Percentiles rank a stretch among this genome's conserved stretches.
phyloP scores from a whole-genome alignment of 1,140 invertebrate species.

The Cyclargus thomasi region DNA sequence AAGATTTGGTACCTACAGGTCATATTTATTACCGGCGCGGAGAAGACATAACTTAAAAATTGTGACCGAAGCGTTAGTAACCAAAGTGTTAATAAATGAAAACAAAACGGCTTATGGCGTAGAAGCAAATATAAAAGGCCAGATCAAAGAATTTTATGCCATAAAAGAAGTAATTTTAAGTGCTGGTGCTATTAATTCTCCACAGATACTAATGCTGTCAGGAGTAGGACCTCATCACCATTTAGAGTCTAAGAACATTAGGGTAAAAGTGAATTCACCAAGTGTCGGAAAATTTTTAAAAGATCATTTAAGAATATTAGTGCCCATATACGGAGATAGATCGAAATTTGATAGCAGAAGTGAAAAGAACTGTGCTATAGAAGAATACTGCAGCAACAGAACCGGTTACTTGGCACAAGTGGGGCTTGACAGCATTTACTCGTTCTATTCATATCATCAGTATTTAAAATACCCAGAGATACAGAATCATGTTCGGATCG shows the following conservation, averaged over 20 bases:
- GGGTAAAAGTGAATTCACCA: conserved; percentile 75
- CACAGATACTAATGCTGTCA: conserved; percentile 70
- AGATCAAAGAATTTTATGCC: conserved; percentile 42
- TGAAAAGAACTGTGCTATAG: conserved; percentile 32
- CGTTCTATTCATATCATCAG: conserved; percentile 42
- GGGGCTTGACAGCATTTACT: conserved; percentile 36
- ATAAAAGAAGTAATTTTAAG: conserved; percentile 73
- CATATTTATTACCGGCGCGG: conserved; percentile 76
- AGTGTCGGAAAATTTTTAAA: conserved; percentile 83
- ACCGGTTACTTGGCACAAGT: conserved; percentile 43
- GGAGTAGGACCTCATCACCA: conserved; percentile 59
- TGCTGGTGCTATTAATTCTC: conserved; percentile 72
- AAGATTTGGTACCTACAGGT: conserved; percentile 76
- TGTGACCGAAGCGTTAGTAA: conserved; percentile 76
- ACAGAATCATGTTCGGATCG: conserved; percentile 42
- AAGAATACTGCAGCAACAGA: conserved; percentile 49
- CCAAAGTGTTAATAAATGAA: conserved; percentile 50
- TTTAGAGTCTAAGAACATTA: conserved; percentile 62
- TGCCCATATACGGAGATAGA: conserved; percentile 42
- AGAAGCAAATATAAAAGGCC: conserved; percentile 38
- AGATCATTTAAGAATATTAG: conserved; percentile 69
- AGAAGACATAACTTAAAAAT: conserved; percentile 81
- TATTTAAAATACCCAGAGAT: conserved; percentile 47
- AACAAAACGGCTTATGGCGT: conserved; percentile 47
- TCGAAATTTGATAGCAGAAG: conserved; percentile 23